A percentile compares a stretch with the other conserved stretches of the same genome.
Evolutionary conservation across 1,140 invertebrate species (phyloP).

Genomic region (Drosophila takahashii): DNA sequence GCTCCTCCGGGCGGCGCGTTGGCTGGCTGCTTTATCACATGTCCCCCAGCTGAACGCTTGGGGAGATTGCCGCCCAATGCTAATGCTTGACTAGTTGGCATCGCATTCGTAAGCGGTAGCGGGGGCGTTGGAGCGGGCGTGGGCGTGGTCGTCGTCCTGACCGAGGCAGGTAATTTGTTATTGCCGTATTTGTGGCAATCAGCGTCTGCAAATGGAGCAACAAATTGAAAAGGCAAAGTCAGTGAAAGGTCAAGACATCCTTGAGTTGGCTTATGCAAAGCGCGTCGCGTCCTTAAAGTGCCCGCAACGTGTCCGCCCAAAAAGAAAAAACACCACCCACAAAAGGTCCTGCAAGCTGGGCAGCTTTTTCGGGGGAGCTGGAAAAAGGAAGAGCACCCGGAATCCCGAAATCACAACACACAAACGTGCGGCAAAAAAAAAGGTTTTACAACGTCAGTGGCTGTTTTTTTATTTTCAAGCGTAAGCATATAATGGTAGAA

Average conservation of each 20-base stretch:
- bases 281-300: constrained; percentile 73
- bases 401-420: constrained; percentile 68
- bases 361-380: not conserved
- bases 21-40: constrained; percentile 54
- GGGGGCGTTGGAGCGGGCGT: constrained; percentile 28
- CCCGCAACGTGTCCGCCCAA: constrained; percentile 55
- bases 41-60: constrained; percentile 30
- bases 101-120: constrained; percentile 23
- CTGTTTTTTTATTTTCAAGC: constrained; percentile 22
- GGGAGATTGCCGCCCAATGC: constrained; percentile 21
- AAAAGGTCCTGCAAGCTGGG: constrained; percentile 32
- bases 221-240: constrained; percentile 53
- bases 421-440: constrained; percentile 30
- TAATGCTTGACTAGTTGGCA: constrained; percentile 60
- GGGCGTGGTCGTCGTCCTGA: constrained; percentile 26
- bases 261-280: constrained; percentile 58
- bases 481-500: constrained; percentile 42
- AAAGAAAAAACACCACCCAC: constrained; percentile 25
- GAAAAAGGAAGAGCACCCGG: constrained; percentile 24
- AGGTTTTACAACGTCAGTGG: not conserved
- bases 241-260: constrained; percentile 41
- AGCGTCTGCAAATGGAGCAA: constrained; percentile 72
- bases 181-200: constrained; percentile 77
- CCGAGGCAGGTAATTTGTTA: constrained; percentile 61
- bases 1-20: constrained; percentile 3